Evolutionary conservation across 2,888 invertebrate species (phyloP), one percentile per base, ranked within the genome.

Genomic region (Thera britannica): DNA sequence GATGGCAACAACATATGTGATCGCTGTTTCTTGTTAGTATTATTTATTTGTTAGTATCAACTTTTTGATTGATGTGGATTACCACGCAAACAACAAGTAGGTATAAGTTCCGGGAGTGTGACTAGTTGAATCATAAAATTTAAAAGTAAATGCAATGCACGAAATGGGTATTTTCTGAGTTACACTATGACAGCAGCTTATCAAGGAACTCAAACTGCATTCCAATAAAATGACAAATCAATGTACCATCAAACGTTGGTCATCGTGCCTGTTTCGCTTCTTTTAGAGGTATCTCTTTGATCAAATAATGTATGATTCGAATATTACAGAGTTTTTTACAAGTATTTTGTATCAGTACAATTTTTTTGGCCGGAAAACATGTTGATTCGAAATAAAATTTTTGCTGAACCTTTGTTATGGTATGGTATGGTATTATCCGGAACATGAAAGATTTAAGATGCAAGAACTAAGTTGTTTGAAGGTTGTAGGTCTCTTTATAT

Each of bases 141-240:
- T 38, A 41, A 23, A 57, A 48, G 11, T 23, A 51, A 65, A 61
- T 49, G 35, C 60, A 59, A 59, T 38, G 34, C 51, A 49, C 38
- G 38, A 54, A 62, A 34, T 54, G 58, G 57, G 52, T 61, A 36
- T 48, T 54, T 58, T 56, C 54, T 46, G 46, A 46, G 58, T 58
- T 23, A 49, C 35, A 12, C 9, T 59, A 56, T 61, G 64, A 69
- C 64, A 64, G 58, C 68, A 60, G 56, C 6, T 38, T 62, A 63
- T 56, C 23, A 61, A 69, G 66, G 70, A 71, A 67, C 65, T 70
- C 70, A 67, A 69, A 67, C 58, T 48, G 23, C 63, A 75, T 74
- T 68, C 72, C 75, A 67, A 69, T 70, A 60, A 62, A 48, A 66
- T 73, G 75, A 75, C 70, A 60, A 72, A 70, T 68, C 63, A 61